Evolutionary conservation across 2,888 invertebrate species (phyloP).

Genomic region (Rhagonycha lutea): DNA sequence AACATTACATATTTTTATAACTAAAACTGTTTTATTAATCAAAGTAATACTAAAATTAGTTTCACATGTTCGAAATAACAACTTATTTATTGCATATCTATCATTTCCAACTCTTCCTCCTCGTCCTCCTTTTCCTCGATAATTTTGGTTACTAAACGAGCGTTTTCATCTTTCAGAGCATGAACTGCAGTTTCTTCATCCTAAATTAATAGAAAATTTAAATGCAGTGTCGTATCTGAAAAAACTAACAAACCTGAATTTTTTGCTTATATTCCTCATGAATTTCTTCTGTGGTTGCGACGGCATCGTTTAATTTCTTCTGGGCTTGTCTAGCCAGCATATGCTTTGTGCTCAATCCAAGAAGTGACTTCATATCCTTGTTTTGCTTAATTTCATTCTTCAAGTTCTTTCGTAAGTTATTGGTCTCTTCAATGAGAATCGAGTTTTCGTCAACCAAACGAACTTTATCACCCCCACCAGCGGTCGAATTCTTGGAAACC

Average conservation of each 20-base stretch:
- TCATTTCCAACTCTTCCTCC: neutral
- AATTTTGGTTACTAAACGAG: conserved; percentile 43
- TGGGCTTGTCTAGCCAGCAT: conserved; percentile 65
- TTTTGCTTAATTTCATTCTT: conserved; percentile 69
- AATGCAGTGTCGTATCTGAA: neutral
- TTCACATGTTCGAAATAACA: neutral
- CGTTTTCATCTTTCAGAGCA: conserved; percentile 54
- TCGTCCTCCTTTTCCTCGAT: conserved; percentile 21
- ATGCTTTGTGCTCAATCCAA: conserved; percentile 65
- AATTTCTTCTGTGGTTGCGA: conserved; percentile 64
- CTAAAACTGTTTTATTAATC: neutral
- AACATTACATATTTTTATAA: neutral
- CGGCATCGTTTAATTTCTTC: conserved; percentile 65
- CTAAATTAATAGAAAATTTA: conserved; percentile 43
- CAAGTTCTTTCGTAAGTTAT: conserved; percentile 71
- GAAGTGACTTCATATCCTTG: conserved; percentile 72
- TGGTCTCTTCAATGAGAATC: conserved; percentile 75
- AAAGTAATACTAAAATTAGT: neutral
- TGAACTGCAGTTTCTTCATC: conserved; percentile 58
- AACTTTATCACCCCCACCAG: conserved; percentile 51
- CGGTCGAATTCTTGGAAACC: conserved; percentile 48
- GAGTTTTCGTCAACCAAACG: conserved; percentile 71
- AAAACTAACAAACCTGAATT: conserved; percentile 51
- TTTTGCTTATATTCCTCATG: conserved; percentile 60
- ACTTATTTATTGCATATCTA: neutral